Base-by-base conservation (phyloP, 2,888 invertebrate genomes). In the Hoplodrina ambigua region DNA sequence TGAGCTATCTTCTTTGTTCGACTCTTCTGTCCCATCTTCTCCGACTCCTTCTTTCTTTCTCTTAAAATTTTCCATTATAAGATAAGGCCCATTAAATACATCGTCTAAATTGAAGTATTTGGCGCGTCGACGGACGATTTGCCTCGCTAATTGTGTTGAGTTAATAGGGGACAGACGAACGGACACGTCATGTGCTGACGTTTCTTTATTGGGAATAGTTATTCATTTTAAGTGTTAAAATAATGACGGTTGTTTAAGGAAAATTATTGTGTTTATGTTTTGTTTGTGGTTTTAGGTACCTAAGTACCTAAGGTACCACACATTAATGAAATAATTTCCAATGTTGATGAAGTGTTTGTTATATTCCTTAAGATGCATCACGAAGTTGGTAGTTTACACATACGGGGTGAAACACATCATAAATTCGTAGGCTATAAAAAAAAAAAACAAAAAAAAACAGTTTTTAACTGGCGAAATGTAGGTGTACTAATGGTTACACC, bases 111-210 rank as follows among this genome's bases (percentile, higher is more conserved):
- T 72, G 78, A 56, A 69, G 59, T 70, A 81, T 69, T 71, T 68
- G 78, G 80, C 55, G 75, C 72, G 46, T 46, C 46, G 59, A 64
- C 68, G 77, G 53, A 70, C 80, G 76, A 86, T 86, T 85, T 72
- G 86, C 62, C 52, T 53, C 81, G 82, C 81, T 86, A 86, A 86
- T 86, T 86, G 86, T 75, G 60, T 58, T 57, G 61, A 83, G 75
- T 85, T 85, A 82, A 73, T 25, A 30, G 44, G 11, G 20, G 19
- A 74, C 73, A 74, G 73, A 75, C 78, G n/a, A 56, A 67, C 66
- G 8, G 69, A 74, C 77, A 57, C 69, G 69, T 80, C 80, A 81
- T 53, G 20, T 46, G 25, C 5, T 75, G 65, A 71, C 73, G 65
- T 64, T 72, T 60, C 1, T 33, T 69, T 77, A 71, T 11, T 30